These are phyloP conservation scores for Antennarius maculatus DNA, from an alignment of 2,797 vertebrate genomes.

Conservation along the genomic window DNA sequence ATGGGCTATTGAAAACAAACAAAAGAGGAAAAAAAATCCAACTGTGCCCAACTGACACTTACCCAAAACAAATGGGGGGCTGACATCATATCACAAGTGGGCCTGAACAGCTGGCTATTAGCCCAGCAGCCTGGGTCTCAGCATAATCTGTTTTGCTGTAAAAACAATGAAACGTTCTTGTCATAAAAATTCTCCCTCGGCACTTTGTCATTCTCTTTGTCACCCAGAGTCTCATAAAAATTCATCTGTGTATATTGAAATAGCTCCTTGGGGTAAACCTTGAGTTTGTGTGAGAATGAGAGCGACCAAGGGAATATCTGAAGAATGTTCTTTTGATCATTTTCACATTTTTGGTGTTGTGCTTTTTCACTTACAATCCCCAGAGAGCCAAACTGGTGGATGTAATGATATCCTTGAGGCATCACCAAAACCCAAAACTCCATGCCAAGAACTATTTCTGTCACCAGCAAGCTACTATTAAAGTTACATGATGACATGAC, in stretches of 20 bases:
- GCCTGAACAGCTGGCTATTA: constrained; percentile 43
- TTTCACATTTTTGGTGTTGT: constrained; percentile 19
- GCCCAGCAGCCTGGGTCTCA: constrained; percentile 33
- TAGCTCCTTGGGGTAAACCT: constrained; percentile 19
- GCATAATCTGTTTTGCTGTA: constrained; percentile 60
- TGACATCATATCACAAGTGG: constrained; percentile 61
- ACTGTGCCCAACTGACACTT: constrained; percentile 59
- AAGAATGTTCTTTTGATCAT: constrained; percentile 27
- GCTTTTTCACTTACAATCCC: constrained; percentile 42
- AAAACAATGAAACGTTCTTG: constrained; percentile 69
- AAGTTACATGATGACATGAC: constrained; percentile 42
- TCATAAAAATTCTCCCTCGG: constrained; percentile 48
- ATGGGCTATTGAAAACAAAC: constrained; percentile 74
- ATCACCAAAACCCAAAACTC: constrained; percentile 36
- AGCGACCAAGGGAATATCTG: constrained; percentile 15
- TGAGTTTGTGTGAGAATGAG: not conserved
- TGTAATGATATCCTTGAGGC: constrained; percentile 51
- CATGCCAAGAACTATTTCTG: constrained; percentile 45
- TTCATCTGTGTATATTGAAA: constrained; percentile 15
- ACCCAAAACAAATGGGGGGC: constrained; percentile 52
- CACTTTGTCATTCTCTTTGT: constrained; percentile 23
- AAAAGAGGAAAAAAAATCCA: constrained; percentile 61
- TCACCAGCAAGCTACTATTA: constrained; percentile 55
- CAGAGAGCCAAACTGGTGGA: constrained; percentile 24
- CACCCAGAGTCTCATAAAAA: constrained; percentile 41